phyloP scores from a whole-genome alignment of 2,888 invertebrate genomes.

The Laspeyria flexula region DNA sequence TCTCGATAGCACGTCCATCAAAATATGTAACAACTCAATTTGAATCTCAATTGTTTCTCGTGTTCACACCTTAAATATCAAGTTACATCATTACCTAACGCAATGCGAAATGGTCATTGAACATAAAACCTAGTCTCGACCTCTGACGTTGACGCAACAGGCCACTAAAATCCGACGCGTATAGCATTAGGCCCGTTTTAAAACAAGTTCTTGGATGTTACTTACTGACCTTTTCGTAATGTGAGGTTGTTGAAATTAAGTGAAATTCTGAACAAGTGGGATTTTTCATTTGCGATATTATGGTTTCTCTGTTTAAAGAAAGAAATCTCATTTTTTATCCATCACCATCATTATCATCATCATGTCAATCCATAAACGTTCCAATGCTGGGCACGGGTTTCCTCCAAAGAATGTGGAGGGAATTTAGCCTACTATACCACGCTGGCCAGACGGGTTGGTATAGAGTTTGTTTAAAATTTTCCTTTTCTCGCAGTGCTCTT shows the following conservation, averaged over 20 bases:
- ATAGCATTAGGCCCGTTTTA: conserved; percentile 43
- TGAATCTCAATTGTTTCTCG: not conserved
- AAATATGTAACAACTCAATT: not conserved
- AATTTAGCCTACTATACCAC: no score
- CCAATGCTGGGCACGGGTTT: no score
- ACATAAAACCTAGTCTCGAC: conserved; percentile 55
- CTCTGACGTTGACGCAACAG: conserved; percentile 51
- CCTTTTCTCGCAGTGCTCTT: no score
- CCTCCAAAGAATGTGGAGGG: no score
- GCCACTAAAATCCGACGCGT: conserved; percentile 39
- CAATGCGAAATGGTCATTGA: conserved; percentile 53
- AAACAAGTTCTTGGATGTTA: conserved; percentile 45
- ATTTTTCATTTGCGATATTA: not conserved
- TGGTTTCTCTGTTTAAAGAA: not conserved
- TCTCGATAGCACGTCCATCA: not conserved
- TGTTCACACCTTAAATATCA: conserved; percentile 36
- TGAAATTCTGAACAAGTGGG: conserved; percentile 22
- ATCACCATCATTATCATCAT: no score
- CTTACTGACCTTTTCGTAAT: conserved; percentile 40
- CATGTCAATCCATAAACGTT: no score
- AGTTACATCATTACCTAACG: conserved; percentile 40
- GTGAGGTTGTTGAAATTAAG: conserved; percentile 37
- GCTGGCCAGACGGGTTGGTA: no score
- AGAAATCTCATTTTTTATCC: no score
- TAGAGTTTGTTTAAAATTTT: no score